Base-by-base conservation (phyloP, 2,113 vertebrate species). In the Mungos mungo region DNA sequence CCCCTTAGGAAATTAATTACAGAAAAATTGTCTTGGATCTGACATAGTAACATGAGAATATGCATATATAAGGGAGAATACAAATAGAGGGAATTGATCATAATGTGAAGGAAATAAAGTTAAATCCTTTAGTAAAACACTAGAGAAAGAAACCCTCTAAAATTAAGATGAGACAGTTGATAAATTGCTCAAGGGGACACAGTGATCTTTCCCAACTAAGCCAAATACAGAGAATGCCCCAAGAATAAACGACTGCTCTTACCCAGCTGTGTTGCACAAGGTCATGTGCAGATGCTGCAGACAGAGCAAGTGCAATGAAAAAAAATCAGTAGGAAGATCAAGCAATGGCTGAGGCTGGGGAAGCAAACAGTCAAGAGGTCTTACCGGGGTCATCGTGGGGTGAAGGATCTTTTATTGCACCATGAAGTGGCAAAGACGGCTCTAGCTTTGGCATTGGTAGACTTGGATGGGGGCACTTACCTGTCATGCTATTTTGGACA, bases 71-170 rank as follows among this genome's bases (percentile, higher is more conserved):
- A 91, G 81, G 50, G 45, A 92, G 45, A 79, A 66, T 25, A 87
- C 35, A 91, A 52, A 47, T 38, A n/a, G 60, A 93, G 21, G 14
- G 3, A 94, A 95, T 88, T 60, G 10, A 47, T 63, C 16, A 38
- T 3, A n/a, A 3, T 7, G 16, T 71, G 27, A 92, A 81, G 11
- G 88, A 94, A 81, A 86, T 74, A 7, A 82, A 86, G 35, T 71
- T 11, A 63, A 90, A 79, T 93, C n/a, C 19, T 88, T 81, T 92
- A 60, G 15, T 71, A 89, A 94, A 93, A 95, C 23, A 68, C n/a
- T 35, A 60, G 69, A 96, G 74, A 83, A 72, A 81, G 71, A 96
- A 90, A 50, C 3, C 16, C 47, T 79, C 47, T 83, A 21, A 96
- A 71, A 82, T 50, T 66, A 83, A 65, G 27, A 77, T 10, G 31